Evolutionary conservation across 2,888 invertebrate genomes (phyloP).

Genomic region (Colostygia pectinataria): DNA sequence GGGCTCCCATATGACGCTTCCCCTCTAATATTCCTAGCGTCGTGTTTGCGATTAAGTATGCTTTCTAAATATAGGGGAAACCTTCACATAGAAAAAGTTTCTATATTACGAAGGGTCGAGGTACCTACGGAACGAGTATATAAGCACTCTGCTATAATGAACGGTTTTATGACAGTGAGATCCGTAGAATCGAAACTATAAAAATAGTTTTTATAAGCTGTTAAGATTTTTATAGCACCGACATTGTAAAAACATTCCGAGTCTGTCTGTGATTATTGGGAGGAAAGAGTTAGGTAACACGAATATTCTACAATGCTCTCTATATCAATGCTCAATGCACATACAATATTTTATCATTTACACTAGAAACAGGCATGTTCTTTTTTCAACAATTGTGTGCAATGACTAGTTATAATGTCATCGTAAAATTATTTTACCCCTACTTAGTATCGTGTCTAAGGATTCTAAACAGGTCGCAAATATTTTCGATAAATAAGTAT

Average conservation of each 20-base stretch:
- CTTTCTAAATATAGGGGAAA: conserved; percentile 76
- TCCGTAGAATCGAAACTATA: conserved; percentile 40
- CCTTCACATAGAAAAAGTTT: conserved; percentile 63
- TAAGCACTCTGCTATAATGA: conserved; percentile 69
- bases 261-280: too few species aligned
- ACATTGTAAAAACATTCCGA: not conserved
- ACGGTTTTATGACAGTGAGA: conserved; percentile 47
- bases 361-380: too few species aligned
- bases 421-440: too few species aligned
- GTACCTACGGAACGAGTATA: conserved; percentile 70
- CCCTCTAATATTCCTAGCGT: conserved; percentile 76
- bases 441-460: too few species aligned
- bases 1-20: conserved; percentile 75
- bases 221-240: not conserved
- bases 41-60: conserved; percentile 77
- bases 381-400: too few species aligned
- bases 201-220: conserved; percentile 15
- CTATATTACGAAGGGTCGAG: conserved; percentile 68
- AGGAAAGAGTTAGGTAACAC: too few species aligned
- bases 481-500: too few species aligned
- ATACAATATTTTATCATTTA: too few species aligned
- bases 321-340: too few species aligned
- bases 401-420: too few species aligned
- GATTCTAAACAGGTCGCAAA: too few species aligned
- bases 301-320: too few species aligned